Percentiles rank a stretch among this genome's conserved stretches.
Evolutionary conservation across 2,888 invertebrate species (phyloP).

Genomic region (Hypercompe scribonia): DNA sequence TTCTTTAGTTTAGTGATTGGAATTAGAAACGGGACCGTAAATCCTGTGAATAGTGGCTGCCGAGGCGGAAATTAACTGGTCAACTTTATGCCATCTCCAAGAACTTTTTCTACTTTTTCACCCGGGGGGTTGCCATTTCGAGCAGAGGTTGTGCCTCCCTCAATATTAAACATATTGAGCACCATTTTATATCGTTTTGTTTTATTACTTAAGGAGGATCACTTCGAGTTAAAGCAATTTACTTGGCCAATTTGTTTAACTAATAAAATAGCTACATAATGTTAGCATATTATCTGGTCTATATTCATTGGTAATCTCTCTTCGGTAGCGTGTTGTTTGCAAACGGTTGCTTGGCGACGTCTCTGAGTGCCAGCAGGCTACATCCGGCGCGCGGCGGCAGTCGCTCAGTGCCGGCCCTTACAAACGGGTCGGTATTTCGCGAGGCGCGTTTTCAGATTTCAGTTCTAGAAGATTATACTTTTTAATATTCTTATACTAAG

Average conservation of each 20-base stretch:
- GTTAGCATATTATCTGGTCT: conserved; percentile 19
- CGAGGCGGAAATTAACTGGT: no score
- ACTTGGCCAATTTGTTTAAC: background rate
- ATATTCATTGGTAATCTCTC: conserved; percentile 30
- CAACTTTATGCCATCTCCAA: no score
- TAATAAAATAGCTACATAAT: background rate
- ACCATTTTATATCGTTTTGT: background rate
- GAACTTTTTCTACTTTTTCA: background rate
- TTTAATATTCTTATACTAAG: background rate
- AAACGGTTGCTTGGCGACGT: conserved; percentile 79
- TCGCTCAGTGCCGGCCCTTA: conserved; percentile 74
- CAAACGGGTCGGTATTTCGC: conserved; percentile 50
- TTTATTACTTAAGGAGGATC: background rate
- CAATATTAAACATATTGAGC: background rate
- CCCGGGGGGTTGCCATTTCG: background rate
- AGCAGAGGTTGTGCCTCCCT: background rate
- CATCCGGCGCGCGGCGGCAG: conserved; percentile 75
- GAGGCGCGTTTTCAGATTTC: conserved; percentile 26
- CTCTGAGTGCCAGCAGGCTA: conserved; percentile 63
- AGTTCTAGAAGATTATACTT: background rate
- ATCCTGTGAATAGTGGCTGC: no score
- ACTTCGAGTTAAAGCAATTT: background rate
- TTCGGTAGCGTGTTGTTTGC: conserved; percentile 74
- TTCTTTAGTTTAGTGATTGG: no score
- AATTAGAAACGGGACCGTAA: no score